A percentile compares a stretch with the other conserved stretches of the same genome.
These are phyloP conservation scores for Lasioglossum oenotherae DNA, from an alignment of 2,888 invertebrate genomes.

Conservation along the genomic window DNA sequence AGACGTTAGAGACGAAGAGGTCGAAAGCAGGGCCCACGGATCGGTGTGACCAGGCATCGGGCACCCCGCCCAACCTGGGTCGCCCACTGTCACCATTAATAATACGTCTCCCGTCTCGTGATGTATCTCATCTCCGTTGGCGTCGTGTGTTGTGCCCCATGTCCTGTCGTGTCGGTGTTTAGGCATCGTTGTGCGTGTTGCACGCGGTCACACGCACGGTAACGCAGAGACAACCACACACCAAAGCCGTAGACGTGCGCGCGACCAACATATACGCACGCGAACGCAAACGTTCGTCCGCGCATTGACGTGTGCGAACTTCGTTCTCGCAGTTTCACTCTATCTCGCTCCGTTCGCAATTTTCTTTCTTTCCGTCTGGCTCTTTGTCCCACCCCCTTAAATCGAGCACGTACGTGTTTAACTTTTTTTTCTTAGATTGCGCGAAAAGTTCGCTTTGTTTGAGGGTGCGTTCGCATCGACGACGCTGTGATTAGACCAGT, in stretches of 20 bases:
- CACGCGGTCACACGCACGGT: constrained; percentile 3
- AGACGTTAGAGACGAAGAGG: constrained; percentile 45
- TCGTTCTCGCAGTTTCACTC: constrained; percentile 36
- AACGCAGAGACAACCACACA: background rate
- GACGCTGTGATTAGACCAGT: too few species aligned
- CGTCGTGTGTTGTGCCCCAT: constrained; percentile 67
- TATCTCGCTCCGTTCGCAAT: constrained; percentile 27
- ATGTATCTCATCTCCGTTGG: constrained; percentile 83
- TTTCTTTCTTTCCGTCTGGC: constrained; percentile 15
- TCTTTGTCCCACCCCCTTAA: background rate
- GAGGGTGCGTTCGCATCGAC: background rate
- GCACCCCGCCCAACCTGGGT: constrained; percentile 84
- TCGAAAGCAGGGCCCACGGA: constrained; percentile 67
- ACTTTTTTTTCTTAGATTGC: background rate
- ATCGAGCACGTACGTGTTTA: background rate
- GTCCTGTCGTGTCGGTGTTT: constrained; percentile 64
- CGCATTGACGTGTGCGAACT: constrained; percentile 7
- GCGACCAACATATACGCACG: background rate
- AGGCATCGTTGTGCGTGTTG: constrained; percentile 54
- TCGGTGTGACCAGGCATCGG: constrained; percentile 74
- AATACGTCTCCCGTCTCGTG: constrained; percentile 84
- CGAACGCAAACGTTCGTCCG: background rate
- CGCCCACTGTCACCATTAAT: constrained; percentile 85
- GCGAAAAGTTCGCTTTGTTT: background rate
- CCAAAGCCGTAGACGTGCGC: background rate